phyloP scores from a whole-genome alignment of 2,113 vertebrate species.

The Sapayoa aenigma region DNA sequence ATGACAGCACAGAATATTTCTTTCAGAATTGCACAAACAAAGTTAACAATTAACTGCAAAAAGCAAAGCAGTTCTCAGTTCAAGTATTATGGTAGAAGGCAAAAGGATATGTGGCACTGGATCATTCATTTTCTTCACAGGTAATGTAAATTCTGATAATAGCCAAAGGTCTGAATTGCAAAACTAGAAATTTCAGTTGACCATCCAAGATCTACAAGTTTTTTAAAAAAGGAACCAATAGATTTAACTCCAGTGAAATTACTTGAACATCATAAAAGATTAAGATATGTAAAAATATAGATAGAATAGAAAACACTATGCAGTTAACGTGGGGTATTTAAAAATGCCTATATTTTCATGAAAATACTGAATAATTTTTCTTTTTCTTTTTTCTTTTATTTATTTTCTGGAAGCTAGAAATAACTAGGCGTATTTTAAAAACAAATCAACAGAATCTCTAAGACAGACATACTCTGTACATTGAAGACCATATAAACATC shows the following conservation, averaged over 20 bases:
- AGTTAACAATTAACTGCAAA: not conserved
- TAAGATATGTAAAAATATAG: not conserved
- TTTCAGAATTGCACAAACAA: not conserved
- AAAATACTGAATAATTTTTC: not conserved
- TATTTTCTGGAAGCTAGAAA: not conserved
- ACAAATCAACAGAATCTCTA: not conserved
- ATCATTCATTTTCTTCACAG: not conserved
- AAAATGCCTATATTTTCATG: not conserved
- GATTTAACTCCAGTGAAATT: not conserved
- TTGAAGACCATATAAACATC: not conserved
- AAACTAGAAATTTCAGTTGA: not conserved
- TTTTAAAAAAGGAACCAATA: not conserved
- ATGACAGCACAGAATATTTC: not conserved
- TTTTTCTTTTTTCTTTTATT: not conserved
- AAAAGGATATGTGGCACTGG: accelerated
- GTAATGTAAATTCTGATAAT: not conserved
- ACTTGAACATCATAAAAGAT: not conserved
- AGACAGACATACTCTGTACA: not conserved
- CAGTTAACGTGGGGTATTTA: not conserved
- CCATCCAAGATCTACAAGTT: not conserved
- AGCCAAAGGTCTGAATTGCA: not conserved
- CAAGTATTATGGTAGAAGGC: not conserved
- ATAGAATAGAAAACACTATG: not conserved
- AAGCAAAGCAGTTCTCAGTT: not conserved
- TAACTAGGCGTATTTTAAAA: not conserved